Evolutionary conservation across 2,113 vertebrate species (phyloP).

Genomic region (Leucoraja erinaceus): DNA sequence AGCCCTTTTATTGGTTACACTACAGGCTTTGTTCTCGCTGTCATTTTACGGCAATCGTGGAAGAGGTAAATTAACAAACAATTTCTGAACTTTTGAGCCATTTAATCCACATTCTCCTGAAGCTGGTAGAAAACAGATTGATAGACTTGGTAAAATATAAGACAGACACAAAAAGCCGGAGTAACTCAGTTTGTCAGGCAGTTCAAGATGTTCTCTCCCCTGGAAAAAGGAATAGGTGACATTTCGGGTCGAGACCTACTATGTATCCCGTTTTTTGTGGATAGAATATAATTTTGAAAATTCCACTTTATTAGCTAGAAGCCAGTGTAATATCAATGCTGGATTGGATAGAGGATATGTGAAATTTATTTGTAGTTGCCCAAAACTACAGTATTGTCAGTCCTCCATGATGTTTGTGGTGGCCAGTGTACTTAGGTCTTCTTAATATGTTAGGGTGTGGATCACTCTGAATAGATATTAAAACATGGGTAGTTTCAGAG

Average conservation of each 20-base stretch:
- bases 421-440: background rate
- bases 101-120: background rate
- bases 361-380: background rate
- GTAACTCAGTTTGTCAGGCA: no score
- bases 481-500: background rate
- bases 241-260: no score
- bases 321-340: background rate
- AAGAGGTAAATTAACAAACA: conserved; percentile 48
- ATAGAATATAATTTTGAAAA: background rate
- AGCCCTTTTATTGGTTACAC: conserved; percentile 52
- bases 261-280: background rate
- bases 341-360: background rate
- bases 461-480: background rate
- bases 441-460: background rate
- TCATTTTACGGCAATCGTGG: conserved; percentile 52
- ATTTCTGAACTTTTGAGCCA: background rate
- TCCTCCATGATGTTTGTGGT: background rate
- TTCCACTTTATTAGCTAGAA: background rate
- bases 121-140: background rate
- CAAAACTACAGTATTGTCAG: background rate
- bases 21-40: conserved; percentile 51
- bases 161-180: no score
- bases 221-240: no score
- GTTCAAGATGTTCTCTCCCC: no score
- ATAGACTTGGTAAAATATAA: background rate